Percentiles rank a stretch among this genome's conserved stretches.
phyloP scores from a whole-genome alignment of 2,888 invertebrate genomes.

The Agrochola lychnidis region DNA sequence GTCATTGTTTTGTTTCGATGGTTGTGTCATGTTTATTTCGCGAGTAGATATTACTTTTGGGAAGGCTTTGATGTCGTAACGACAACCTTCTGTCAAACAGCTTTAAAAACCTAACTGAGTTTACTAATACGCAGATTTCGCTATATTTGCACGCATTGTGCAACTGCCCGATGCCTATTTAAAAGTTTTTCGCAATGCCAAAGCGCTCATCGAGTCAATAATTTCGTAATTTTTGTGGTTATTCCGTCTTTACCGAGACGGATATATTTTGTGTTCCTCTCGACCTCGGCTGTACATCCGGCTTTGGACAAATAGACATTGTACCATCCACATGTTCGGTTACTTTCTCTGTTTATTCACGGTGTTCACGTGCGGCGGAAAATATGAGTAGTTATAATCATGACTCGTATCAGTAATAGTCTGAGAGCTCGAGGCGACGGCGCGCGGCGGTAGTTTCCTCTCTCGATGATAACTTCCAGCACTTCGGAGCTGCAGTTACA shows the following conservation, averaged over 20 bases:
- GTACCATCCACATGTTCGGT: conserved; percentile 3
- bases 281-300: conserved; percentile 42
- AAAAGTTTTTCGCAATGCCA: conserved; percentile 40
- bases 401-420: conserved; percentile 49
- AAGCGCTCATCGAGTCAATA: conserved; percentile 45
- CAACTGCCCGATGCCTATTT: conserved; percentile 33
- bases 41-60: conserved; percentile 34
- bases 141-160: conserved; percentile 52
- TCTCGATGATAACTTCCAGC: conserved; percentile 39
- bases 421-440: conserved; percentile 15
- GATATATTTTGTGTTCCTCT: conserved; percentile 27
- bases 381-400: conserved; percentile 42
- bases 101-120: conserved; percentile 39
- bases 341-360: conserved; percentile 34
- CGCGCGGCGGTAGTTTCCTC: conserved; percentile 31
- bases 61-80: conserved; percentile 36
- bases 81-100: conserved; percentile 40
- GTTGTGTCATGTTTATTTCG: conserved; percentile 32
- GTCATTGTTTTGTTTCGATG: conserved; percentile 21
- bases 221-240: conserved; percentile 43
- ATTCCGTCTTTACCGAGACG: conserved; percentile 26
- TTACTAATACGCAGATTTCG: conserved; percentile 37
- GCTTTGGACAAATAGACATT: conserved; percentile 22
- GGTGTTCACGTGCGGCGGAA: conserved; percentile 26
- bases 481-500: conserved; percentile 33